Base-by-base conservation (phyloP, 2,888 invertebrate species). In the Anthophora plumipes region DNA sequence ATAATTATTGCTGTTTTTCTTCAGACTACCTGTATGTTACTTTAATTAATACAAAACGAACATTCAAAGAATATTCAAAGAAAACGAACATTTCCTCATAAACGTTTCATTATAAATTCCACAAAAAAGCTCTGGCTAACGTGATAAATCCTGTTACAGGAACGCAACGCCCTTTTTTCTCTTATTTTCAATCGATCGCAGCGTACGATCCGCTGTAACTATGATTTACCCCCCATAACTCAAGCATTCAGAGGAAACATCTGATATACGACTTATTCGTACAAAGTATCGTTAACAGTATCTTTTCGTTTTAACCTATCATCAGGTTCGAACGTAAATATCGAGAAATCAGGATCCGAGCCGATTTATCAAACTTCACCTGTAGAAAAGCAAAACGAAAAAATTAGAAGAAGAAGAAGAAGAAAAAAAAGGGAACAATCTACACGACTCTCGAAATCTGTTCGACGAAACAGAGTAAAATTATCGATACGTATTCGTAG, bases 401-500 rank as follows among this genome's bases (percentile, higher is more conserved):
- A 77, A 41, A 76, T 76, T 1, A 3, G 31, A 31, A 1, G 31
- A 4, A 31, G 4, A 31, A 31, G 4, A 3, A 31, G 4, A 31
- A 4, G 4, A 31, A 31, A 31, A 31, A 3, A 31, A 31, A 31
- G 31, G 4, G 31, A 31, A 1, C 4, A 3, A 31, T 31, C 31
- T 31, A 31, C 31, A 31, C 4, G 31, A 31, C 31, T 31, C 31
- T 31, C 22, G 63, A 66, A 50, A 63, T 48, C 63, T 17, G 25
- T 59, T 48, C 39, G 43, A 12, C 17, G 20, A 54, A n/a, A 37
- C 55, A 41, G 14, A 48, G 31, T 31, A 12, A 25, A 41, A 68
- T 77, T 77, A 67, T 67, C 31, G 31, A 31, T 54, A 48, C 20
- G 25, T 31, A 71, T 71, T 61, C 48, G 17, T 50, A 55, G 61